Base-by-base conservation (phyloP, 2,888 invertebrate genomes). In the Sicus ferrugineus region DNA sequence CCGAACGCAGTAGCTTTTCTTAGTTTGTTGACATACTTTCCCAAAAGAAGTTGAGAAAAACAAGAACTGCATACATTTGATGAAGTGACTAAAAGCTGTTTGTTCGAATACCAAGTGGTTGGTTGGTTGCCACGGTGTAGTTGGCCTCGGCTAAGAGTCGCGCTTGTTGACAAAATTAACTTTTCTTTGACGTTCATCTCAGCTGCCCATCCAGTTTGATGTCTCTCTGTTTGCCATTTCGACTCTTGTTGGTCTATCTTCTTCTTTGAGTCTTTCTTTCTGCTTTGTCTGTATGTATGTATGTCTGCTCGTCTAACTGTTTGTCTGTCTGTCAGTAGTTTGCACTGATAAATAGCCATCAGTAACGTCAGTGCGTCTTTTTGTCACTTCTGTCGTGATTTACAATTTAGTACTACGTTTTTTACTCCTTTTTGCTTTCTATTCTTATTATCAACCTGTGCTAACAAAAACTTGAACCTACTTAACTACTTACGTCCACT, bases 11-110 rank as follows among this genome's bases (percentile, higher is more conserved):
- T 42, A n/a, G 5, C 23, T 42, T 64, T 46, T n/a, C 77, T 79
- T 78, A 76, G 75, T 54, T 28, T 54, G 54, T 73, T 80, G 80
- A 79, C 80, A 80, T 80, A 80, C 79, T 79, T 80, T 79, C 79
- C 77, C 77, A 61, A 34, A 61, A 59, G 34, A 59, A 59, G 23
- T 31, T 59, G 73, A 31, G 19, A 48, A 70, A 67, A 70, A 48
- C 23, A 72, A 54, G 68, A 65, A 50, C 38, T 26, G 16, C 38
- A 61, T 26, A 30, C 3, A 46, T 46, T 46, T 46, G 46, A 46
- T 30, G 56, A 56, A 30, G 26, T 56, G 56, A 42, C 38, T 38
- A 61, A 42, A 61, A 61, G 23, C 21, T 61, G 23, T 61, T 61
- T 38, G 42, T 23, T 61, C n/a, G 38, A 61, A 42, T 61, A 42